A percentile compares a stretch with the other conserved stretches of the same genome.
These are phyloP conservation scores for Sorex maritimensis DNA, from an alignment of 2,797 vertebrate species.

Conservation along the genomic window DNA sequence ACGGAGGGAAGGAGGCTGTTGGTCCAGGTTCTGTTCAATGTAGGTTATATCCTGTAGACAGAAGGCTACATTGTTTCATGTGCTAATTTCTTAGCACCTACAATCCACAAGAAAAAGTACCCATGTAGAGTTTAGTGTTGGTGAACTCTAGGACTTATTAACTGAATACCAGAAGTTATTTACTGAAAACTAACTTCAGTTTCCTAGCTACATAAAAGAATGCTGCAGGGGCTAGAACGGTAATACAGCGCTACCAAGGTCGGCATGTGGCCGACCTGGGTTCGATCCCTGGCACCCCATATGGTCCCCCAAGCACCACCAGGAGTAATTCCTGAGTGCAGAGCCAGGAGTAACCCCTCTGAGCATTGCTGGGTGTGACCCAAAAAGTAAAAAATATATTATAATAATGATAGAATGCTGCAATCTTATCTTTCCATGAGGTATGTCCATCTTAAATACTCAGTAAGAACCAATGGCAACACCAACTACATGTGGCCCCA, in stretches of 20 bases:
- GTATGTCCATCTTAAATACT: neutral
- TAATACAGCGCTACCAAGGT: too few relatives aligned
- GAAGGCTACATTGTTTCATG: conserved; percentile 42
- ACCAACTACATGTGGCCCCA: neutral
- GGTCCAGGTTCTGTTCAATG: neutral
- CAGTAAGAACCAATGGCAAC: neutral
- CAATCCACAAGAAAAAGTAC: conserved; percentile 76
- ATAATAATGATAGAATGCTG: neutral
- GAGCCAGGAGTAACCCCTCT: too few relatives aligned
- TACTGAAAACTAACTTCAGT: conserved; percentile 70
- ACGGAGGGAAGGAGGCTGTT: neutral
- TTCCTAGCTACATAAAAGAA: conserved; percentile 16
- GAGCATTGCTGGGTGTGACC: too few relatives aligned
- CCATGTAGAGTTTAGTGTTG: conserved; percentile 81
- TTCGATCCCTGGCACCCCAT: too few relatives aligned
- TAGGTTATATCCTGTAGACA: neutral
- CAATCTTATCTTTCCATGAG: neutral
- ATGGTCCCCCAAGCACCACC: too few relatives aligned
- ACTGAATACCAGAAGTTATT: conserved; percentile 78
- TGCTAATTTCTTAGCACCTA: conserved; percentile 77
- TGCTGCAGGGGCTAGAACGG: neutral
- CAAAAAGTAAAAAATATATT: too few relatives aligned
- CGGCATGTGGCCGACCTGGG: too few relatives aligned
- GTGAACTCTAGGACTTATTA: conserved; percentile 73
- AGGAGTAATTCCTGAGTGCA: too few relatives aligned